Evolutionary conservation across 2,113 vertebrate genomes (phyloP).

Genomic region (Miniopterus natalensis): DNA sequence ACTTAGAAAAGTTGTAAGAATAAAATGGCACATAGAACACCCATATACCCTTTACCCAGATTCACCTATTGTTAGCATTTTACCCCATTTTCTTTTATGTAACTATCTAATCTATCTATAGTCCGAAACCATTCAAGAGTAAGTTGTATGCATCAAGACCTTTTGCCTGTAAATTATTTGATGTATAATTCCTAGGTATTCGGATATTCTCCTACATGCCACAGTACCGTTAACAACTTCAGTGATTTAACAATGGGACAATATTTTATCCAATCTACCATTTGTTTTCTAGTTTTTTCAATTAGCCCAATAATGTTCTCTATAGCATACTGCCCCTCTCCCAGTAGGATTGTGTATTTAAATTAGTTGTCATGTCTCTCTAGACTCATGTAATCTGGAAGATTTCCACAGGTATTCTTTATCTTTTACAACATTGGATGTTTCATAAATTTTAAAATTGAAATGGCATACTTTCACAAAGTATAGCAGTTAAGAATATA

Average conservation of each 20-base stretch:
- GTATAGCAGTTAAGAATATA: not conserved
- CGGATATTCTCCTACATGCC: not conserved
- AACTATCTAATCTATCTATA: not conserved
- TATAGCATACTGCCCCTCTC: not conserved
- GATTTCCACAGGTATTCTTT: constrained; percentile 22
- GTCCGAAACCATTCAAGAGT: not conserved
- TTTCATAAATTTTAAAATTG: not conserved
- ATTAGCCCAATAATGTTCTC: not conserved
- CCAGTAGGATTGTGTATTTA: not conserved
- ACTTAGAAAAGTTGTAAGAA: constrained; percentile 44
- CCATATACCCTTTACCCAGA: not conserved
- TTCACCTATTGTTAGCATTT: not conserved
- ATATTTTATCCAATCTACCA: not conserved
- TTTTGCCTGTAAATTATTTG: constrained; percentile 11
- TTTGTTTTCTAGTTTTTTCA: constrained; percentile 35
- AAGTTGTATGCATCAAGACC: not conserved
- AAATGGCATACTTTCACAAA: not conserved
- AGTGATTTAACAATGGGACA: not conserved
- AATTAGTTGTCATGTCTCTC: not conserved
- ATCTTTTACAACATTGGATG: not conserved
- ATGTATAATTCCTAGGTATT: not conserved
- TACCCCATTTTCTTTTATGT: not conserved
- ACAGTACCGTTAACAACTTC: not conserved
- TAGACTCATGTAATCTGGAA: not conserved
- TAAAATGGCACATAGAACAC: not conserved